Percentiles rank a stretch among this genome's conserved stretches.
Evolutionary conservation across 2,797 vertebrate species (phyloP).

Genomic region (Gobionotothen gibberifrons): DNA sequence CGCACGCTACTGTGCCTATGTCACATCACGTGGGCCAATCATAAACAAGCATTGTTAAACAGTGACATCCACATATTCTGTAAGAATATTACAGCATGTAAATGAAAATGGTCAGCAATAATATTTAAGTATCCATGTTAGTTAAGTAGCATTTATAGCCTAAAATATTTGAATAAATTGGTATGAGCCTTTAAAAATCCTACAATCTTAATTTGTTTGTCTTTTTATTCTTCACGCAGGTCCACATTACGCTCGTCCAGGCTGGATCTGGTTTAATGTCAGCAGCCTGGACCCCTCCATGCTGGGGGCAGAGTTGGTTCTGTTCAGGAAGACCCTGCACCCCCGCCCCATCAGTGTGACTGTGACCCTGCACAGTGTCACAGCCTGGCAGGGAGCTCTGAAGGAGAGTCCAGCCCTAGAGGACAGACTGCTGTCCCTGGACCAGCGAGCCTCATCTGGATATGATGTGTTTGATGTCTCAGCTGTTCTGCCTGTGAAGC

Average conservation of each 20-base stretch:
- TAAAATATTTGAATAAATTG: neutral
- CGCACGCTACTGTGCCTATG: too few relatives aligned
- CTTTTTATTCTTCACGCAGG: constrained; percentile 44
- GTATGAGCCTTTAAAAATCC: neutral
- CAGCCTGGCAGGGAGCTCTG: constrained; percentile 39
- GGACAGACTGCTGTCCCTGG: constrained; percentile 72
- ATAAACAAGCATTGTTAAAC: too few relatives aligned
- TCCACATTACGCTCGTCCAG: constrained; percentile 58
- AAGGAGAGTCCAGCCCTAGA: constrained; percentile 61
- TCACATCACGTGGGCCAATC: too few relatives aligned
- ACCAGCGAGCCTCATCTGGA: constrained; percentile 72
- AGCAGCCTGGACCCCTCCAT: constrained; percentile 72
- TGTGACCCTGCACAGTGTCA: constrained; percentile 73
- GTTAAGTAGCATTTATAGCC: neutral
- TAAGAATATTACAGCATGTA: too few relatives aligned
- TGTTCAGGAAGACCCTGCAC: constrained; percentile 78
- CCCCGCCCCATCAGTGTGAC: constrained; percentile 73
- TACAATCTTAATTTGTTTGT: neutral
- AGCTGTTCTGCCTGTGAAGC: constrained; percentile 51
- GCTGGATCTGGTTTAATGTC: constrained; percentile 82
- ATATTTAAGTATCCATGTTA: neutral
- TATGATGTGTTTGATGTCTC: constrained; percentile 83
- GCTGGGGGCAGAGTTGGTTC: constrained; percentile 77
- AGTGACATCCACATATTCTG: too few relatives aligned
- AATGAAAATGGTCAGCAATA: neutral